Base-by-base conservation (phyloP, 2,797 vertebrate species). In the Periparus ater region DNA sequence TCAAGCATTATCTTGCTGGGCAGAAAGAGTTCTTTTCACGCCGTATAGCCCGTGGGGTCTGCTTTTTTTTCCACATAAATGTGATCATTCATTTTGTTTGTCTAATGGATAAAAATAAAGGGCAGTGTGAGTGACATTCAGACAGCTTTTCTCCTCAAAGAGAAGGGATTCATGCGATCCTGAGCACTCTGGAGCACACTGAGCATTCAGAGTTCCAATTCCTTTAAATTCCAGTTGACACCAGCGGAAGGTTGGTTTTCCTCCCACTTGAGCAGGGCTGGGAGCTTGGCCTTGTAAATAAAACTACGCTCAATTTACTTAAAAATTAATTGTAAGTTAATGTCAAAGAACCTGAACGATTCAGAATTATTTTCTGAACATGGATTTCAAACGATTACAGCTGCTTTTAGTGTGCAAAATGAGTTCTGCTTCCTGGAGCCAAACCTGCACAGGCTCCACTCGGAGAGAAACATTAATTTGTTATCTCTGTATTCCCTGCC, bases 71-170 rank as follows among this genome's bases (percentile, higher is more conserved):
- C 71, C 36, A 7, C 3, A 70, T 63, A 92, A 96, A 85, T 85
- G 89, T 89, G 82, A 93, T 90, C 85, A 16, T 88, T 96, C 86
- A 76, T 93, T 89, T 91, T 93, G 90, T 95, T 94, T 96, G 91
- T 96, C 84, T 92, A 87, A 95, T 72, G 93, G 95, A 83, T 80
- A 82, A 95, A 95, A 96, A 93, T 90, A 90, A 93, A 92, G 92
- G 82, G 84, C 89, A 92, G 45, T 18, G 62, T 85, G 95, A 93
- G 80, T 84, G 95, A 95, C 86, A 29, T 82, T 78, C 94, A 94
- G 91, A 51, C 88, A 95, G 93, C 92, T 79, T 86, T 83, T 93
- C 91, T 95, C 47, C 88, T 90, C 72, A 88, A 88, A 95, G 95
- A 91, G 77, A 86, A 89, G 80, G 73, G 68, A 71, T 78, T 73